Percentiles rank a stretch among this genome's conserved stretches.
Evolutionary conservation across 2,113 vertebrate genomes (phyloP).

Genomic region (Nycticorax nycticorax): DNA sequence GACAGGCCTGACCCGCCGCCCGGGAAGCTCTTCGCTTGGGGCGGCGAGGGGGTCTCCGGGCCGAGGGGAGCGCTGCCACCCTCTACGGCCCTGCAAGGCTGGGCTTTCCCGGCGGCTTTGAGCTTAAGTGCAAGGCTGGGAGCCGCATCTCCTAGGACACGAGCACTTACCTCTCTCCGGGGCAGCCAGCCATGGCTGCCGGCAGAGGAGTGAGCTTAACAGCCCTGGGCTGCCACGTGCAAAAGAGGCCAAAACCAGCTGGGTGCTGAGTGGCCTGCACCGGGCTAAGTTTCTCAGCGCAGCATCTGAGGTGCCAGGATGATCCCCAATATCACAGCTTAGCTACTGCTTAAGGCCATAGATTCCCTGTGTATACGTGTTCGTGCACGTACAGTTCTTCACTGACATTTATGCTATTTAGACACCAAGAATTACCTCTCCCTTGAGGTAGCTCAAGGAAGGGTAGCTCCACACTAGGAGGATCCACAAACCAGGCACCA

Average conservation of each 20-base stretch:
- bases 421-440: neutral
- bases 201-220: neutral
- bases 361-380: neutral
- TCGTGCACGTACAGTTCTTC: neutral
- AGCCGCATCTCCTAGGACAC: neutral
- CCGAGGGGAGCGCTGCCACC: neutral
- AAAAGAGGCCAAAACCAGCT: neutral
- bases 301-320: neutral
- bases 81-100: neutral
- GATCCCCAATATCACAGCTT: neutral
- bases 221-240: neutral
- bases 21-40: no score
- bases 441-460: neutral
- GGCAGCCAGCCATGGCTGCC: neutral
- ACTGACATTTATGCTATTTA: neutral
- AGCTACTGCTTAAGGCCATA: neutral
- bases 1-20: neutral
- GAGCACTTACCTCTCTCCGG: rapidly evolving
- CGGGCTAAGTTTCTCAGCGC: neutral
- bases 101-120: neutral
- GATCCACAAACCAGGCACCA: neutral
- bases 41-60: no score
- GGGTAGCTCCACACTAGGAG: neutral
- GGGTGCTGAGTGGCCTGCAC: neutral
- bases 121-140: neutral